These are phyloP conservation scores for Morone chrysops DNA, from an alignment of 2,113 vertebrate genomes.

Conservation along the genomic window DNA sequence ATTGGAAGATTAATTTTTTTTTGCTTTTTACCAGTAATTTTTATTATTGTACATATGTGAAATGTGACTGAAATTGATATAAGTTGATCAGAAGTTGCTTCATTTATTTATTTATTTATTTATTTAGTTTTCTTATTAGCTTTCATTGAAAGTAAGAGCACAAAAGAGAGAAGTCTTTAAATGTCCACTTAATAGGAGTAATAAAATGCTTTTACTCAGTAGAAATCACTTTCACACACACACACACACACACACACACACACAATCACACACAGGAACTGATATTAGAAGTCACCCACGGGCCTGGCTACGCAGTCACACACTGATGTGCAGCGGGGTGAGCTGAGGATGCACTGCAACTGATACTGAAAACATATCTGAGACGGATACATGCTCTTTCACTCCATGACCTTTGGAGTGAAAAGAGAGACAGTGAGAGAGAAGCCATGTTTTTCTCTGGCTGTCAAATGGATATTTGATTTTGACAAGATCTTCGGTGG, in stretches of 20 bases:
- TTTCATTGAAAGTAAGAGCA: constrained; percentile 7
- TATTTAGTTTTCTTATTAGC: neutral
- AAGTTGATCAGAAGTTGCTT: too few species aligned
- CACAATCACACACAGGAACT: constrained; percentile 29
- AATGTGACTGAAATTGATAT: too few species aligned
- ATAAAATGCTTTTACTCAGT: constrained; percentile 25
- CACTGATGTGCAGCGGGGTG: constrained; percentile 20
- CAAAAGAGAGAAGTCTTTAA: constrained; percentile 6
- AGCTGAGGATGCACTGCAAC: constrained; percentile 35
- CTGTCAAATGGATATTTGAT: constrained; percentile 55
- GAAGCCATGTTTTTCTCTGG: constrained; percentile 27
- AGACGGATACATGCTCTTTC: constrained; percentile 34
- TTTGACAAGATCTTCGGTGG: constrained; percentile 35
- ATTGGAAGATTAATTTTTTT: too few species aligned
- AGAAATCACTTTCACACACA: constrained; percentile 29
- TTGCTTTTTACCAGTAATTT: too few species aligned
- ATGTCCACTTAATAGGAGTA: constrained; percentile 13
- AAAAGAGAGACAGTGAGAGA: neutral
- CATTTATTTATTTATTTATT: too few species aligned
- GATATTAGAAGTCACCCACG: constrained; percentile 35
- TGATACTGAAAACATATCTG: constrained; percentile 38
- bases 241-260: neutral
- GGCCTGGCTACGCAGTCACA: neutral
- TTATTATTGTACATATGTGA: too few species aligned
- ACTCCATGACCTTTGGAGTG: constrained; percentile 49